Evolutionary conservation across 2,888 invertebrate species (phyloP).

Genomic region (Rhodophaea formosa): DNA sequence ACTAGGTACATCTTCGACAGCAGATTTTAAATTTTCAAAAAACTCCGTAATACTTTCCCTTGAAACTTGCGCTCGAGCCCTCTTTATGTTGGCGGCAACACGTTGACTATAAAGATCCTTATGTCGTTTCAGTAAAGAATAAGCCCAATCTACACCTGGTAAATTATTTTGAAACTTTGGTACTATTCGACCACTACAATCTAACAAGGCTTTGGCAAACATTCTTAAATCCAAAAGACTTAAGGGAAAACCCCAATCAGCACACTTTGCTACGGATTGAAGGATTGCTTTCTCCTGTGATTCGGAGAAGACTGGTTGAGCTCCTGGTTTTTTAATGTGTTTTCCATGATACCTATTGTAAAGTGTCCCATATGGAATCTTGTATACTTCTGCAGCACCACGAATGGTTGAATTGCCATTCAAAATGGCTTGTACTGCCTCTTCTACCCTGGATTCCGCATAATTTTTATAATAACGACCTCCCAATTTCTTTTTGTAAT

Average conservation of each 20-base stretch:
- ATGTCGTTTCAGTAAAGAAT: background rate
- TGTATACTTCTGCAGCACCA: slow-evolving; percentile 15
- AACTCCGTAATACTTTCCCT: background rate
- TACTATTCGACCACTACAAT: slow-evolving; percentile 9
- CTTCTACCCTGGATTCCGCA: slow-evolving; percentile 13
- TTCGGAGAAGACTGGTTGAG: slow-evolving; percentile 25
- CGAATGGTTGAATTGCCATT: slow-evolving; percentile 14
- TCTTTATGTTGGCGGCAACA: background rate
- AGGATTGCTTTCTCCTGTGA: slow-evolving; percentile 22
- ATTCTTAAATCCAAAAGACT: background rate
- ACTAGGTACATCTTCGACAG: slow-evolving; percentile 28
- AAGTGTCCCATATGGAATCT: slow-evolving; percentile 20
- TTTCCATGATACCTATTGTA: slow-evolving; percentile 18
- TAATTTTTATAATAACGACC: slow-evolving; percentile 18
- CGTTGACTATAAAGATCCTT: background rate
- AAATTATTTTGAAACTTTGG: background rate
- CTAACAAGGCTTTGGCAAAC: background rate
- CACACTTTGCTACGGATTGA: slow-evolving; percentile 16
- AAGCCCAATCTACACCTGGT: background rate
- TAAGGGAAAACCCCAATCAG: background rate
- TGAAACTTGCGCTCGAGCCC: slow-evolving; percentile 1
- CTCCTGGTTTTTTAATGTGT: slow-evolving; percentile 20
- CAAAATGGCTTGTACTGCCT: slow-evolving; percentile 13
- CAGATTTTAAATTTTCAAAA: background rate
- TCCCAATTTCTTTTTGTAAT: slow-evolving; percentile 10